Base-by-base conservation (phyloP, 2,113 vertebrate genomes). In the Forbesichthys papilliferus region DNA sequence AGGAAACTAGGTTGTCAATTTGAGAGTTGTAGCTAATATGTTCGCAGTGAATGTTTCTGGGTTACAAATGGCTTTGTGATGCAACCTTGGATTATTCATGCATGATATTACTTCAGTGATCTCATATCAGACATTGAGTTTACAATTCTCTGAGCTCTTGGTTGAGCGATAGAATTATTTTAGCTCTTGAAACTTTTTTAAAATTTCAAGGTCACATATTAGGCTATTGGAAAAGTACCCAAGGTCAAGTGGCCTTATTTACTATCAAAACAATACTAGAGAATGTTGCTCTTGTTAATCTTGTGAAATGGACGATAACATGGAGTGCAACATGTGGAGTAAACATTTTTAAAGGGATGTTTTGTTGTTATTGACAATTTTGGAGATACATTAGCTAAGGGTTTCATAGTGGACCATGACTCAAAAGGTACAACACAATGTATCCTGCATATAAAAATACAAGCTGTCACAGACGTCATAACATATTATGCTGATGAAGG, bases 41-140 rank as follows among this genome's bases (percentile, higher is more conserved):
- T 46, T n/a, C n/a, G 0, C n/a, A 55, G n/a, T 3, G 7, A 55
- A 55, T 55, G 5, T 54, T 51, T 77, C 63, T 49, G 42, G 42
- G 0, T 0, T 27, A 3, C 20, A n/a, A 14, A 12, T 16, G 4
- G 4, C 1, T 9, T 46, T 58, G 27, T 55, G 36, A n/a, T 46
- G 7, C 58, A 75, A 49, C 20, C 36, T 59, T 10, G 47, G 48
- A 14, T 33, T 57, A 57, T 57, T 57, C 20, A 42, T 42, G 36
- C 7, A 3, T 42, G 4, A 42, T 42, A 42, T 42, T 5, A 42
- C 36, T 42, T 42, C 36, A 42, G 7, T 42, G 36, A 42, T 42
- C 36, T 20, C 36, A 42, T 42, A 5, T 42, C 36, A 42, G 36
- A 42, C 36, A 42, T 42, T 42, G 36, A 6, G 36, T 5, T 42